Conservation (phyloP, 2,113 vertebrate genomes). For the Catharus minimus region DNA sequence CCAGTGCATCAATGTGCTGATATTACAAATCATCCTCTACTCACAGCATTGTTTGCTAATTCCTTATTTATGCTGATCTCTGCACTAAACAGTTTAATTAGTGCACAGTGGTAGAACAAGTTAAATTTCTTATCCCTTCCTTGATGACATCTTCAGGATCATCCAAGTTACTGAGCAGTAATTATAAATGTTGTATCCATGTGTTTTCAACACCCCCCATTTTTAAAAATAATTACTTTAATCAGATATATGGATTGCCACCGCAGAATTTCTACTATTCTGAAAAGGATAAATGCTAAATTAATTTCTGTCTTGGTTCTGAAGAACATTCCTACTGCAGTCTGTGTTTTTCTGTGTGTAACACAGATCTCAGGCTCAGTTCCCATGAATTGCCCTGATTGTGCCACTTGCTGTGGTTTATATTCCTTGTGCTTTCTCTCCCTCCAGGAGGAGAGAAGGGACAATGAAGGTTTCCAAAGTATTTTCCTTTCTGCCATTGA, state of each 20-base stretch:
- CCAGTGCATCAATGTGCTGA: slow-evolving; percentile 60
- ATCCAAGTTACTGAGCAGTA: slow-evolving; percentile 30
- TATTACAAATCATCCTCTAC: slow-evolving; percentile 67
- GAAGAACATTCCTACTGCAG: background rate
- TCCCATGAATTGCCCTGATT: background rate
- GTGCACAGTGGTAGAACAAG: slow-evolving; percentile 19
- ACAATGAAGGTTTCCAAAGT: background rate
- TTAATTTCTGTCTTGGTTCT: background rate
- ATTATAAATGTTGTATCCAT: slow-evolving; percentile 1
- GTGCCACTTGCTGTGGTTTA: background rate
- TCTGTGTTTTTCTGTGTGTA: background rate
- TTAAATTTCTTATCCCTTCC: slow-evolving; percentile 31
- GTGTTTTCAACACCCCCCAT: background rate
- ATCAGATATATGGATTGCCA: background rate
- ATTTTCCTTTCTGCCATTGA: background rate
- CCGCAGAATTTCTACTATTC: background rate
- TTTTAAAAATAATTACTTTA: background rate
- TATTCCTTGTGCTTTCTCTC: background rate
- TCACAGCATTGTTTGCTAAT: slow-evolving; percentile 70
- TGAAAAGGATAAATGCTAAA: background rate
- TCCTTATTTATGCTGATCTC: slow-evolving; percentile 75
- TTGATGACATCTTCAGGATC: slow-evolving; percentile 26
- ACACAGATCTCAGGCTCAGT: background rate
- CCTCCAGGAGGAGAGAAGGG: background rate
- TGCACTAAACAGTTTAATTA: slow-evolving; percentile 73